Base-by-base conservation (phyloP, 2,888 invertebrate genomes). In the Dicroscelio sp. region DNA sequence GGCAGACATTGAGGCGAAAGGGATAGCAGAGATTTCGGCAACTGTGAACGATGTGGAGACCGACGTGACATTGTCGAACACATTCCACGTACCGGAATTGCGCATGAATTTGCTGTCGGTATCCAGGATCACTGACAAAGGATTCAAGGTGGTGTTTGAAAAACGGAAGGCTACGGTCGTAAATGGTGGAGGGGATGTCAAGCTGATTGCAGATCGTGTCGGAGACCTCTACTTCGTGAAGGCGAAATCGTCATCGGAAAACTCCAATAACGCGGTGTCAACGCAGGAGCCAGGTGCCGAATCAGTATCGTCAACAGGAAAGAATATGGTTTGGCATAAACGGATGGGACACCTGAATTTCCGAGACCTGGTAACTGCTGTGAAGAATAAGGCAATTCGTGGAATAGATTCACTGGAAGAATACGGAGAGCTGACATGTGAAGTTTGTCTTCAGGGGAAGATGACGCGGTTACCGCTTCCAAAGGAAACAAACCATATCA, bases 381-480 rank as follows among this genome's bases (percentile, higher is more conserved):
- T 14, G 14, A 14, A 48, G 48, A 48, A 10, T 14, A n/a, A n/a
- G 20, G 48, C 48, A 48, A 48, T 48, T 48, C 48, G 48, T 30
- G 31, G 38, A n/a, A 17, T 80, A 8, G 20, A 52, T 52, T 6
- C 20, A 2, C 1, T 20, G 52, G 52, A 52, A 52, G 52, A 52
- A 1, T 23, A 20, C 20, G n/a, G 14, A 52, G 52, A 20, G 1
- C 20, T 12, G 20, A 20, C 8, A 2, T 52, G 73, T 20, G 73
- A 73, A 17, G 33, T 73, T 3, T 84, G 73, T 8, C 2, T 65
- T 14, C 23, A 76, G 30, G 76, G 76, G 25, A 85, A 85, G 27
- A 85, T 85, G 76, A 35, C 58, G 0, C 63, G 75, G 8, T 8
- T 25, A 14, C 48, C 75, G n/a, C 67, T 85, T 33, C 84, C 84